phyloP scores from a whole-genome alignment of 2,113 vertebrate genomes.

The Chauna torquata region DNA sequence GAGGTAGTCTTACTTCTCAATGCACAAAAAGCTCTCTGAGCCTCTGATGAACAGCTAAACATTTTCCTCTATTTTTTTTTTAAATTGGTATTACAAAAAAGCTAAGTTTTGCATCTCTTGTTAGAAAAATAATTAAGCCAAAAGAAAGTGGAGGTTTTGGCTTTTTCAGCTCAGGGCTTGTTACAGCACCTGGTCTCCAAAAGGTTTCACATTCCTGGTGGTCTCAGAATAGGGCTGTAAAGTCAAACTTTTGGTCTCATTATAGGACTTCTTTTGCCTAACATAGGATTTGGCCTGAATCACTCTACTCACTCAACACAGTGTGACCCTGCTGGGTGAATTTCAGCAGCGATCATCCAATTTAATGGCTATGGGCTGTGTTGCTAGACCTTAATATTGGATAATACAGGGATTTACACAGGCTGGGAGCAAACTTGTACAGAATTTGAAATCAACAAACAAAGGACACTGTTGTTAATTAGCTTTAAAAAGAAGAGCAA shows the following conservation, averaged over 20 bases:
- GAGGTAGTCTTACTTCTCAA: neutral
- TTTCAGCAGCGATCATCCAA: conserved; percentile 50
- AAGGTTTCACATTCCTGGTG: conserved; percentile 29
- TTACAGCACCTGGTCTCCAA: conserved; percentile 25
- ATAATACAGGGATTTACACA: neutral
- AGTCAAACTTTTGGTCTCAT: conserved; percentile 18
- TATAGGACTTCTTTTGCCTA: neutral
- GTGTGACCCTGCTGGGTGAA: neutral
- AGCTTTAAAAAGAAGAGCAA: neutral
- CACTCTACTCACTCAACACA: neutral
- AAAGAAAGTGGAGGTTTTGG: neutral
- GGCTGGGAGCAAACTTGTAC: neutral
- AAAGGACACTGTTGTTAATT: conserved; percentile 8
- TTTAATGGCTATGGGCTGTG: neutral
- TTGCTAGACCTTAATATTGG: neutral
- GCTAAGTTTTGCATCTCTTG: neutral
- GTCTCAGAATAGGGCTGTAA: conserved; percentile 29
- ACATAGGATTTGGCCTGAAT: conserved; percentile 10
- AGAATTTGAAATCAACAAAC: conserved; percentile 25
- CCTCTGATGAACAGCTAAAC: neutral
- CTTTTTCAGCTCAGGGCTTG: neutral
- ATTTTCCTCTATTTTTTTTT: neutral
- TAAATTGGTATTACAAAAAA: neutral
- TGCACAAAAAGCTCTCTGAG: neutral
- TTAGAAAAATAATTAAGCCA: neutral